Percentiles rank a stretch among this genome's conserved stretches.
phyloP scores from a whole-genome alignment of 2,888 invertebrate genomes.

The Nemotelus nigrinus region DNA sequence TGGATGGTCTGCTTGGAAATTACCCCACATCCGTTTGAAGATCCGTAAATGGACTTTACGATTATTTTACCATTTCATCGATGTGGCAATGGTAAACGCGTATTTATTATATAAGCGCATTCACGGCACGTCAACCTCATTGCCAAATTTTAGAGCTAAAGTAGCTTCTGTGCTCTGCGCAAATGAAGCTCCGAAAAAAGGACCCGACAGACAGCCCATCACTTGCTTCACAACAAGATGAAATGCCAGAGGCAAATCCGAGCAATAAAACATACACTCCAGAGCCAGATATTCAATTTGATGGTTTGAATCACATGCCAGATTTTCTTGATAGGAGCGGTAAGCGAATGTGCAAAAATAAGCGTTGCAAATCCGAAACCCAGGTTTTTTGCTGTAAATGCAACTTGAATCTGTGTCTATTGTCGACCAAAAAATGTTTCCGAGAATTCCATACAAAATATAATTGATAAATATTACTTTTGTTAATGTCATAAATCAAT shows the following conservation, averaged over 20 bases:
- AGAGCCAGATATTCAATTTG: no score
- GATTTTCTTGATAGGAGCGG: slow-evolving; percentile 30
- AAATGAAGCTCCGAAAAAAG: slow-evolving; percentile 28
- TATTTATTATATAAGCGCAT: slow-evolving; percentile 5
- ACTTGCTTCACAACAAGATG: slow-evolving; percentile 8
- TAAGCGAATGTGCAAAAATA: slow-evolving; percentile 37
- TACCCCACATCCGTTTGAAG: neutral
- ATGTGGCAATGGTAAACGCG: slow-evolving; percentile 6
- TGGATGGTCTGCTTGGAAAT: slow-evolving; percentile 1
- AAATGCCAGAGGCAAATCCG: neutral
- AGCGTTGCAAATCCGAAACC: slow-evolving; percentile 42
- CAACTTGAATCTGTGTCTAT: slow-evolving; percentile 43
- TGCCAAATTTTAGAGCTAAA: slow-evolving; percentile 11
- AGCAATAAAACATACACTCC: slow-evolving; percentile 31
- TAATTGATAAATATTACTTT: neutral
- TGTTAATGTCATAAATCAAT: neutral
- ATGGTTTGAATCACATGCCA: no score
- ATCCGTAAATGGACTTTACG: slow-evolving; percentile 12
- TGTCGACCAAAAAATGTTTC: slow-evolving; percentile 43
- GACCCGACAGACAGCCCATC: slow-evolving; percentile 28
- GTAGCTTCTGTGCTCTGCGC: slow-evolving; percentile 1
- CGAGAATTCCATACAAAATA: slow-evolving; percentile 16
- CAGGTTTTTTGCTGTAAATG: slow-evolving; percentile 41
- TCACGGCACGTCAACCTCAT: slow-evolving; percentile 6
- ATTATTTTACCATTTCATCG: slow-evolving; percentile 2